Conservation (phyloP, 2,888 invertebrate genomes). For the Merodon equestris region DNA sequence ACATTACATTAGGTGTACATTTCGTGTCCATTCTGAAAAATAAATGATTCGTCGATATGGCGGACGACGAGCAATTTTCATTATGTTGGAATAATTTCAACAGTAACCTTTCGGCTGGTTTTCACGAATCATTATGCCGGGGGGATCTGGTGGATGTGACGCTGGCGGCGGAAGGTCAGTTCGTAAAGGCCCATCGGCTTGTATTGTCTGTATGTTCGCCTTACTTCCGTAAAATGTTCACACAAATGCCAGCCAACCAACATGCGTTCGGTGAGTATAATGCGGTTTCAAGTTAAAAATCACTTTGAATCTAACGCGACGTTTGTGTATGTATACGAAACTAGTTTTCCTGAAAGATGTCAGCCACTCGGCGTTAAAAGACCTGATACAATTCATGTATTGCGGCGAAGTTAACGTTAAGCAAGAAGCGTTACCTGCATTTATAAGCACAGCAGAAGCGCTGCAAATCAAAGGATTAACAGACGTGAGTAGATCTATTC, state of each 20-base stretch:
- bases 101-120: slow-evolving; percentile 85
- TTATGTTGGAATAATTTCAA: slow-evolving; percentile 89
- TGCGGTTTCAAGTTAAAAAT: background rate
- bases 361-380: slow-evolving; percentile 84
- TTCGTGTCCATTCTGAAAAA: slow-evolving; percentile 30
- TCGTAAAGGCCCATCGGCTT: slow-evolving; percentile 86
- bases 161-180: slow-evolving; percentile 85
- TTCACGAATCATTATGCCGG: slow-evolving; percentile 85
- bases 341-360: slow-evolving; percentile 85
- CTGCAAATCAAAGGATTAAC: slow-evolving; percentile 86
- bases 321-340: slow-evolving; percentile 57
- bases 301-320: background rate
- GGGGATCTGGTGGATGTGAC: slow-evolving; percentile 86
- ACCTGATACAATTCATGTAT: slow-evolving; percentile 86
- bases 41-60: slow-evolving; percentile 80
- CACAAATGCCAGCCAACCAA: slow-evolving; percentile 83
- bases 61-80: slow-evolving; percentile 87
- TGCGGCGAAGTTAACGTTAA: slow-evolving; percentile 86
- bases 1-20: slow-evolving; percentile 24
- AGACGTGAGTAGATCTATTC: slow-evolving; percentile 80
- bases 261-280: slow-evolving; percentile 82
- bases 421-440: slow-evolving; percentile 85
- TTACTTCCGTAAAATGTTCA: slow-evolving; percentile 87
- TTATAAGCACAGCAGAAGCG: slow-evolving; percentile 86
- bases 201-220: slow-evolving; percentile 87